Conservation (phyloP, 2,888 invertebrate genomes). For the Teinopalpus imperialis region DNA sequence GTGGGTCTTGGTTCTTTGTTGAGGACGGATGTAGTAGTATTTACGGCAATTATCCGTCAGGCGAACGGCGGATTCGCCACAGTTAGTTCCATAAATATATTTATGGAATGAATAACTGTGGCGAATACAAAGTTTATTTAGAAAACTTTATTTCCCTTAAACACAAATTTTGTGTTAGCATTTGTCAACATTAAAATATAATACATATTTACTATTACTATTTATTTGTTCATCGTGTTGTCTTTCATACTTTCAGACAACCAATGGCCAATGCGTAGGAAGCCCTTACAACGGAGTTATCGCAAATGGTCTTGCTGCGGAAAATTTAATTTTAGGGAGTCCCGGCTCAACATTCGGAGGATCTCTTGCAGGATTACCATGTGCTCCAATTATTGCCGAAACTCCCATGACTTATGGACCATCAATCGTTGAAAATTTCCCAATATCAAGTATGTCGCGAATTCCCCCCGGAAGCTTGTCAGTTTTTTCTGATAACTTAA, state of each 20-base stretch:
- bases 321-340: constrained; percentile 17
- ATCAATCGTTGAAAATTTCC: constrained; percentile 24
- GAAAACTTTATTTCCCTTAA: no score
- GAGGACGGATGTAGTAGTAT: no score
- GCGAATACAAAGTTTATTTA: no score
- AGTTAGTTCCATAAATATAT: no score
- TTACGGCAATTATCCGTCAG: no score
- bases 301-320: constrained; percentile 7
- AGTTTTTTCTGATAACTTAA: constrained; percentile 42
- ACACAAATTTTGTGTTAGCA: no score
- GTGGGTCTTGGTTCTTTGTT: no score
- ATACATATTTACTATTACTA: no score
- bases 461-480: constrained; percentile 42
- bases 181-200: no score
- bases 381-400: constrained; percentile 17
- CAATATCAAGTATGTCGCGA: constrained; percentile 39
- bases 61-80: no score
- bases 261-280: constrained; percentile 15
- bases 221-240: no score
- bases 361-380: constrained; percentile 16
- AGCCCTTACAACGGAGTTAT: constrained; percentile 15
- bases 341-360: constrained; percentile 5
- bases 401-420: constrained; percentile 25
- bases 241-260: constrained; percentile 20
- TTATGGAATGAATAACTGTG: no score